phyloP scores from a whole-genome alignment of 37 sponge, comb jelly and placozoan species.

The Bolinopsis microptera region DNA sequence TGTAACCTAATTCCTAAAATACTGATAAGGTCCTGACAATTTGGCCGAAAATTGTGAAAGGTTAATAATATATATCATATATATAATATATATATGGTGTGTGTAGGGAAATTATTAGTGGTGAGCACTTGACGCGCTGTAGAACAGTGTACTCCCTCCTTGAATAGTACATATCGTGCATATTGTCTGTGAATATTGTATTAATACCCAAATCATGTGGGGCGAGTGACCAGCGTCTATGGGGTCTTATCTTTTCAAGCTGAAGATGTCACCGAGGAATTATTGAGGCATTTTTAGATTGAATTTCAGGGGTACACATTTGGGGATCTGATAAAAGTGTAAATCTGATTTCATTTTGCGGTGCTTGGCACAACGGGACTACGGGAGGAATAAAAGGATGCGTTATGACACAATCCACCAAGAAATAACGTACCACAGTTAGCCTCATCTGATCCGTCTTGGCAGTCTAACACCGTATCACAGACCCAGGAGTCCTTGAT shows the following conservation, averaged over 20 bases:
- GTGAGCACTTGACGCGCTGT: not conserved
- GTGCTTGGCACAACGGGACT: not conserved
- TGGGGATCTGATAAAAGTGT: not conserved
- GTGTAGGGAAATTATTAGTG: not conserved
- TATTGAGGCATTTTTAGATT: not conserved
- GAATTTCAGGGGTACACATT: not conserved
- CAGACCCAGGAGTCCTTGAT: conserved; percentile 24
- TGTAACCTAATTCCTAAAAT: not conserved
- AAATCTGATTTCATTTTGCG: not conserved
- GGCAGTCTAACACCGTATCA: conserved; percentile 36
- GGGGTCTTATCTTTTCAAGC: not conserved
- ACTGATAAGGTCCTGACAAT: not conserved
- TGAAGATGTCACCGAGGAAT: not conserved
- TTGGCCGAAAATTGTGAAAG: not conserved
- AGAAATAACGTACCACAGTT: conserved; percentile 22
- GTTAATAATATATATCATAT: not conserved
- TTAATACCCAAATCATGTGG: too few relatives aligned
- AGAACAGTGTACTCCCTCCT: not conserved
- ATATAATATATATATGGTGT: too few relatives aligned
- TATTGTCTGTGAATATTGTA: not conserved
- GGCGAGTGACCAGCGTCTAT: not conserved
- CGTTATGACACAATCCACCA: not conserved
- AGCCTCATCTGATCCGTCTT: conserved; percentile 14
- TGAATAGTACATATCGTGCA: not conserved
- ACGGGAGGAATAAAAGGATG: not conserved